Conservation (phyloP, 2,113 vertebrate species). For the Acrocephalus arundinaceus region DNA sequence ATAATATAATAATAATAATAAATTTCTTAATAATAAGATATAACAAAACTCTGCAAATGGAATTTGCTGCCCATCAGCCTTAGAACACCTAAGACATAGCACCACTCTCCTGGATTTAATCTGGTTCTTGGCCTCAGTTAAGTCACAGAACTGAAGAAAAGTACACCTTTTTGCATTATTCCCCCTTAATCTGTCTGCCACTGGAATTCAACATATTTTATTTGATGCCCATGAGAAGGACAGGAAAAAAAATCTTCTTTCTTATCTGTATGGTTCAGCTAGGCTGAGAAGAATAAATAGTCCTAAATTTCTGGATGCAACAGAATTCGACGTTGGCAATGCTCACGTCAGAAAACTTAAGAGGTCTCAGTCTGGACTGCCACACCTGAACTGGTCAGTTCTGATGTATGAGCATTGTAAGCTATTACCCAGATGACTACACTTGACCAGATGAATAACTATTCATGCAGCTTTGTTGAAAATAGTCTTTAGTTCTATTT, state of each 20-base stretch:
- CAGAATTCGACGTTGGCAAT: neutral
- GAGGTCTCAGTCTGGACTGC: neutral
- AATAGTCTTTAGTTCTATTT: neutral
- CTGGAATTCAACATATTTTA: neutral
- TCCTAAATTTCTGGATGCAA: neutral
- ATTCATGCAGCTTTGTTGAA: neutral
- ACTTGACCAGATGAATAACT: neutral
- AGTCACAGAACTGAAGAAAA: neutral
- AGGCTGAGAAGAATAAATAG: neutral
- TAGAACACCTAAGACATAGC: neutral
- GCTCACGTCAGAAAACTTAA: neutral
- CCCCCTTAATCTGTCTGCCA: accelerated
- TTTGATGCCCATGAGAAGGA: neutral
- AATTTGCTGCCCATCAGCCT: neutral
- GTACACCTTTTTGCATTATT: neutral
- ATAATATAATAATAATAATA: neutral
- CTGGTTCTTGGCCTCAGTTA: neutral
- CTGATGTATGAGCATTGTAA: neutral
- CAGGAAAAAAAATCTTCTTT: neutral
- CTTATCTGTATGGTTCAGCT: neutral
- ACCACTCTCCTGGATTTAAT: neutral
- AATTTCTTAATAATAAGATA: neutral
- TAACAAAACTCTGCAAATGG: neutral
- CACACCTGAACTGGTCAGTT: neutral
- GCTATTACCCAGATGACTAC: neutral